phyloP scores from a whole-genome alignment of 92 coral and sea anemone species.

The Paragorgia papillata region DNA sequence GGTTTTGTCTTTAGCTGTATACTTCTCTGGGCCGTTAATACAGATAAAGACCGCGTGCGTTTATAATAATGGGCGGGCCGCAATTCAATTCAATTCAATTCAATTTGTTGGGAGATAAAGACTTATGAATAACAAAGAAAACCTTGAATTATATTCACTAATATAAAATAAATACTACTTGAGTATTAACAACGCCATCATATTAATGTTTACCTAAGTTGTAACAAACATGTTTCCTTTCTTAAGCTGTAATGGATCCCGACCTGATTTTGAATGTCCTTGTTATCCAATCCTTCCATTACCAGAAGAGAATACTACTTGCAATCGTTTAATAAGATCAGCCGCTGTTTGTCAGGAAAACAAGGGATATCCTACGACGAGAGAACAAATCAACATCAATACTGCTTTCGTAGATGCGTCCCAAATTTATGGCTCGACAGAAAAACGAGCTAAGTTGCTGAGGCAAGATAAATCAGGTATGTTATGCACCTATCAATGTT shows the following conservation, averaged over 20 bases:
- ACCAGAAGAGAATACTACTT: not conserved
- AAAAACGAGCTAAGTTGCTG: not conserved
- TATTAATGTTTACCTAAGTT: too few species aligned
- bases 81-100: too few species aligned
- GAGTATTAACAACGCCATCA: too few species aligned
- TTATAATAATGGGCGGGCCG: too few species aligned
- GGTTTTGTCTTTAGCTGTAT: too few species aligned
- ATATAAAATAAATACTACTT: too few species aligned
- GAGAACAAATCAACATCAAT: slow-evolving; percentile 23
- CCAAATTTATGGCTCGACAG: not conserved
- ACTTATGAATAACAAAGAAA: too few species aligned
- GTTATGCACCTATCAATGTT: not conserved
- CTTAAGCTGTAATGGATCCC: slow-evolving; percentile 15
- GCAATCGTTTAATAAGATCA: slow-evolving; percentile 22
- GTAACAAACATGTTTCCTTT: not conserved
- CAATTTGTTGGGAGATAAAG: too few species aligned
- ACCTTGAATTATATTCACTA: too few species aligned
- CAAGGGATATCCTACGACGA: not conserved
- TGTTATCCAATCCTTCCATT: slow-evolving; percentile 38
- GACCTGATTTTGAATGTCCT: slow-evolving; percentile 7
- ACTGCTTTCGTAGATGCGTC: not conserved
- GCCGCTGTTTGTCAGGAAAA: slow-evolving; percentile 36
- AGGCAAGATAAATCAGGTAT: not conserved
- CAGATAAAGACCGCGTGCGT: too few species aligned
- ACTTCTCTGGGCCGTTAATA: too few species aligned